phyloP scores from a whole-genome alignment of 1,140 invertebrate genomes.

The Drosophila leontia region DNA sequence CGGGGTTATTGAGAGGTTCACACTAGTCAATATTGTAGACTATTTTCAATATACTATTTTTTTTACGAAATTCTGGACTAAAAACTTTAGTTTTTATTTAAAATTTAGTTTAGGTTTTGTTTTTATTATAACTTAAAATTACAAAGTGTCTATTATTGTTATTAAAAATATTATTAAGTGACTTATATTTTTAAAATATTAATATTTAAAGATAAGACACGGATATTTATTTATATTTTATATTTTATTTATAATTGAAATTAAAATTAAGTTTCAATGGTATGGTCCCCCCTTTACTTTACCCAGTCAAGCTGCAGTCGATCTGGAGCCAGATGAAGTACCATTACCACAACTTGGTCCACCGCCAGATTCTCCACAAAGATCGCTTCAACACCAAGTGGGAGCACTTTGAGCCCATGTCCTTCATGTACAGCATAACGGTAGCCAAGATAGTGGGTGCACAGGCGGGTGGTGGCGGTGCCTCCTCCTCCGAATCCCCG shows the following conservation, averaged over 20 bases:
- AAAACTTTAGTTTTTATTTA: background rate
- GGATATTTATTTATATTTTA: too few relatives aligned
- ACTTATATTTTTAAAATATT: too few relatives aligned
- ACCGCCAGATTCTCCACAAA: slow-evolving; percentile 81
- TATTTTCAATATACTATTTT: too few relatives aligned
- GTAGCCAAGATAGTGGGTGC: slow-evolving; percentile 79
- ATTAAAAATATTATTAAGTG: too few relatives aligned
- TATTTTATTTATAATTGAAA: too few relatives aligned
- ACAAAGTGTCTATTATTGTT: too few relatives aligned
- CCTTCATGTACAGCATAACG: slow-evolving; percentile 83
- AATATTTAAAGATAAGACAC: too few relatives aligned
- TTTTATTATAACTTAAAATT: too few relatives aligned
- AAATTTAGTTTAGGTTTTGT: background rate
- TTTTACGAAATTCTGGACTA: too few relatives aligned
- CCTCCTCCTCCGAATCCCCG: slow-evolving; percentile 19
- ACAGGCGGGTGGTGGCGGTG: slow-evolving; percentile 24
- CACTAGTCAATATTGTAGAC: background rate
- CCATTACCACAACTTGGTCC: slow-evolving; percentile 80
- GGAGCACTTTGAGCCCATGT: slow-evolving; percentile 83
- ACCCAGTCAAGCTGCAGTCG: slow-evolving; percentile 74
- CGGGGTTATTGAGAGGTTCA: slow-evolving; percentile 7
- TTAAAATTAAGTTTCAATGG: too few relatives aligned
- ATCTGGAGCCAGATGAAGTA: slow-evolving; percentile 84
- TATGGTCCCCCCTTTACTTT: background rate
- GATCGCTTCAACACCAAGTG: slow-evolving; percentile 83